Evolutionary conservation across 30 jellyfish, hydroid and myxozoan species (phyloP).

Genomic region (Turritopsis dohrnii): DNA sequence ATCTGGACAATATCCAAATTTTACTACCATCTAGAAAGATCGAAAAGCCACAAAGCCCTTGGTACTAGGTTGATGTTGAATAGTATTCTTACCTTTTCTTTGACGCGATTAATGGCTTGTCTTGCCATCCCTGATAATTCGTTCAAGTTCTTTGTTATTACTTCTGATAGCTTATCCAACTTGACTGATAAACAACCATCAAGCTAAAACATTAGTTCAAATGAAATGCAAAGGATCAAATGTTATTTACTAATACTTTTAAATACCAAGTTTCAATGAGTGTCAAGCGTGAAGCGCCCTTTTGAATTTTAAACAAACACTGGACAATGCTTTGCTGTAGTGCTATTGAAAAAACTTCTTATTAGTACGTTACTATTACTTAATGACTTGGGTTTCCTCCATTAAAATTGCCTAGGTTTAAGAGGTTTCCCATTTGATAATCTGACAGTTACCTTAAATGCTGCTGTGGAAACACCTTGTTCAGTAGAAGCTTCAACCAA

Average conservation of each 20-base stretch:
- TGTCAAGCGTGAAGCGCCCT: too few species aligned
- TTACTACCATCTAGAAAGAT: too few species aligned
- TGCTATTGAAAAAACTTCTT: too few species aligned
- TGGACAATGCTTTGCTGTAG: too few species aligned
- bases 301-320: too few species aligned
- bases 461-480: slow-evolving; percentile 29
- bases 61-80: too few species aligned
- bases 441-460: slow-evolving; percentile 20
- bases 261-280: too few species aligned
- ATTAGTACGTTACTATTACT: too few species aligned
- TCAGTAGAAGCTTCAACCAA: slow-evolving; percentile 26
- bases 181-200: slow-evolving; percentile 24
- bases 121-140: slow-evolving; percentile 7
- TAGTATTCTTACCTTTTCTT: not conserved
- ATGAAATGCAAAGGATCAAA: not conserved
- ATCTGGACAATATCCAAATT: too few species aligned
- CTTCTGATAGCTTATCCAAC: slow-evolving; percentile 19
- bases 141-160: slow-evolving; percentile 9
- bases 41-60: too few species aligned
- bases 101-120: slow-evolving; percentile 21
- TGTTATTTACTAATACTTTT: not conserved
- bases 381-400: too few species aligned
- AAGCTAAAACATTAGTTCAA: not conserved
- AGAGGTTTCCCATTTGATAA: not conserved
- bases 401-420: too few species aligned